Base-by-base conservation (phyloP, 2,113 vertebrate species). In the Eonycteris spelaea region DNA sequence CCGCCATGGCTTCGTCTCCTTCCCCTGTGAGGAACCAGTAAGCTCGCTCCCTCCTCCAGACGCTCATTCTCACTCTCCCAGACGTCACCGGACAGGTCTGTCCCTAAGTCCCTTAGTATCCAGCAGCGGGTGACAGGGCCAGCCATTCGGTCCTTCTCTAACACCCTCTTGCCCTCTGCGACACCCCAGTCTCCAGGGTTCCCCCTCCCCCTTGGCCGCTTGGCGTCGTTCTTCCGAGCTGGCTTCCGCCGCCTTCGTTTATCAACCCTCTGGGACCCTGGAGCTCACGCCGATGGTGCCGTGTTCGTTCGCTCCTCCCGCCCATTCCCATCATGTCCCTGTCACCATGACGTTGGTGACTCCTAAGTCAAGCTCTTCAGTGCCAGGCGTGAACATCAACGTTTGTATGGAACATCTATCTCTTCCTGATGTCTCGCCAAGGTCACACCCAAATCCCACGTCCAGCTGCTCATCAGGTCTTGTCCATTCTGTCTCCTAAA, bases 401-500 rank as follows among this genome's bases (percentile, higher is more conserved):
- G 15, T 26, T 13, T 30, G 30, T 30, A 67, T 5, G 1, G 67
- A 26, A 28, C 14, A 2, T 9, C 18, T 30, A 5, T 45, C 45
- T 45, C 45, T 1, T 5, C 86, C 45, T 0, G 15, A 38, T 0
- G 8, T 35, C 68, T 75, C 14, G 0, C n/a, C 10, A 45, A 45
- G 45, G 45, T 45, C 45, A 45, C 45, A 45, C 2, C 45, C 45
- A 45, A 11, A 7, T 0, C 0, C 5, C 33, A 6, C 0, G 7
- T 1, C 33, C 38, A 43, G 53, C 67, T 3, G 24, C 21, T 3
- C 10, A 0, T 12, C 6, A 2, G 28, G 33, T 21, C 48, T 55
- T 19, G 3, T 43, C 7, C 6, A 21, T 11, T 28, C 53, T 28
- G 26, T 12, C 73, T 84, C 80, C 48, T 33, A 48, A 59, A 8